These are phyloP conservation scores for Pyrocoelia pectoralis DNA, from an alignment of 2,888 invertebrate species.

Conservation along the genomic window DNA sequence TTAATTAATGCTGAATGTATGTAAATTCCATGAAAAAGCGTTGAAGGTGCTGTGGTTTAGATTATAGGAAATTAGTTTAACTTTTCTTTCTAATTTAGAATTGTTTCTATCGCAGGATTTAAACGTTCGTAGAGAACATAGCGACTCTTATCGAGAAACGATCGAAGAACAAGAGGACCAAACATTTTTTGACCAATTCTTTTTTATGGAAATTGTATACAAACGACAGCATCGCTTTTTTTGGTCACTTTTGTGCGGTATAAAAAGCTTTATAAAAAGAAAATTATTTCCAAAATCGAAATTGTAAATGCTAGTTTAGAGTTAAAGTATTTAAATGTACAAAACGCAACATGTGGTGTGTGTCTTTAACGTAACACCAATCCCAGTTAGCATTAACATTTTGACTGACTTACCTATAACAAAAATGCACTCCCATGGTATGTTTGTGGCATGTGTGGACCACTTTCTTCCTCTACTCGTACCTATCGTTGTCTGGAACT, in stretches of 20 bases:
- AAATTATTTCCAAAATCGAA: conserved; percentile 9
- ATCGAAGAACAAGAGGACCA: conserved; percentile 14
- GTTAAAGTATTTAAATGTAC: conserved; percentile 30
- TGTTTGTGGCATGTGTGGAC: too few relatives aligned
- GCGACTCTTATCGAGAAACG: background rate
- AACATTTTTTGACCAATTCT: conserved; percentile 3
- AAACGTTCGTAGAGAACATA: background rate
- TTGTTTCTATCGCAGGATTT: conserved; percentile 8
- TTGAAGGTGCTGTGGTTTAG: background rate
- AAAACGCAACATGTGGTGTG: conserved; percentile 10
- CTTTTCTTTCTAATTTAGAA: background rate
- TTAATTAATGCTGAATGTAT: conserved; percentile 1
- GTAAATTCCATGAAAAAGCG: conserved; percentile 12
- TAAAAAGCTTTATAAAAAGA: conserved; percentile 13
- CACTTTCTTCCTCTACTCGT: too few relatives aligned
- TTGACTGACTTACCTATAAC: too few relatives aligned
- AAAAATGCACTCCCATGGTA: too few relatives aligned
- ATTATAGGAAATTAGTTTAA: background rate
- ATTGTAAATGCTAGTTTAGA: conserved; percentile 29
- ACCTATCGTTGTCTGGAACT: too few relatives aligned
- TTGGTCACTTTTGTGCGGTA: conserved; percentile 8
- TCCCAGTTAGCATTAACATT: too few relatives aligned
- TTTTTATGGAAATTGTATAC: conserved; percentile 11
- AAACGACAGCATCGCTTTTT: conserved; percentile 15
- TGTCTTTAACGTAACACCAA: too few relatives aligned